Conservation (phyloP, 2,113 vertebrate species). For the Megaceryle maxima region DNA sequence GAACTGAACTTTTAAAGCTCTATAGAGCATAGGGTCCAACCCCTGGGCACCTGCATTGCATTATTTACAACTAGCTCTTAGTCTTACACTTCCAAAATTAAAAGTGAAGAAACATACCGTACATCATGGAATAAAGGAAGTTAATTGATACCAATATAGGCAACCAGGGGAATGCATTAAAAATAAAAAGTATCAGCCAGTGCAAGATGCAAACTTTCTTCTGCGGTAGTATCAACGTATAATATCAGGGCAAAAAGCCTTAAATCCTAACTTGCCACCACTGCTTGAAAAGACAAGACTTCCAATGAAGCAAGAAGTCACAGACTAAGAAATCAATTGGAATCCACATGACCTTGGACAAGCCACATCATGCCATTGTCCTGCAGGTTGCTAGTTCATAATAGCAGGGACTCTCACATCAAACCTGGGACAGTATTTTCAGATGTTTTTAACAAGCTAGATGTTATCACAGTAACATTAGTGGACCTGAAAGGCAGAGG, state of each 20-base stretch:
- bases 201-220: background rate
- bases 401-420: background rate
- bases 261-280: background rate
- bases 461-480: background rate
- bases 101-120: background rate
- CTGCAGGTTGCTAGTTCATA: background rate
- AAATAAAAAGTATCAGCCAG: background rate
- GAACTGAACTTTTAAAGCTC: background rate
- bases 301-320: background rate
- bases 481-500: background rate
- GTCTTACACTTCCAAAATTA: background rate
- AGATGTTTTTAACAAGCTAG: background rate
- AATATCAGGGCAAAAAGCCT: background rate
- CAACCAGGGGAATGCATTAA: background rate
- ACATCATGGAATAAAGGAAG: fast-evolving
- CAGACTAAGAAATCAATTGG: background rate
- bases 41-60: background rate
- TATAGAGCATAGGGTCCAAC: background rate
- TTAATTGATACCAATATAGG: background rate
- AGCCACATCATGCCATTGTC: fast-evolving
- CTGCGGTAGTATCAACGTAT: background rate
- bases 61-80: background rate
- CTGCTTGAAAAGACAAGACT: background rate
- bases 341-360: background rate
- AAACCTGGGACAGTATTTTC: background rate